Evolutionary conservation across 2,888 invertebrate species (phyloP).

Genomic region (Dysmachus trigonus): DNA sequence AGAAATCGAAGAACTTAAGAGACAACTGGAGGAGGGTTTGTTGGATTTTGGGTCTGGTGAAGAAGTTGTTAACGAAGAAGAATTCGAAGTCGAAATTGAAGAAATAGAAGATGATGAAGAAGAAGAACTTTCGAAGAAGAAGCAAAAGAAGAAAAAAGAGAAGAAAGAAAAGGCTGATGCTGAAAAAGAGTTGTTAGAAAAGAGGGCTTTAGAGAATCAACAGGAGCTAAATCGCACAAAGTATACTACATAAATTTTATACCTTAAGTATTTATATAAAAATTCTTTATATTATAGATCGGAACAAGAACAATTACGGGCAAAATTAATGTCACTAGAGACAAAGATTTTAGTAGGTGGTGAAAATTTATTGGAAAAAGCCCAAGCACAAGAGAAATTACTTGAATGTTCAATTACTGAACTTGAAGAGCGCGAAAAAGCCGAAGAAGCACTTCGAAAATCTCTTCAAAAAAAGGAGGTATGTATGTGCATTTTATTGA

Average conservation of each 20-base stretch:
- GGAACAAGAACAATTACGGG: slow-evolving; percentile 84
- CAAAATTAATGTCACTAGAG: slow-evolving; percentile 89
- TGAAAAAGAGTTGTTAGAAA: slow-evolving; percentile 74
- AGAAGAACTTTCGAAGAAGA: slow-evolving; percentile 67
- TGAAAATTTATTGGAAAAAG: slow-evolving; percentile 96
- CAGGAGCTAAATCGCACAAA: slow-evolving; percentile 79
- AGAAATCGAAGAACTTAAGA: slow-evolving; percentile 91
- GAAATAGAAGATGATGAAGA: slow-evolving; percentile 68
- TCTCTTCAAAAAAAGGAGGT: slow-evolving; percentile 88
- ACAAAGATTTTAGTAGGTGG: slow-evolving; percentile 97
- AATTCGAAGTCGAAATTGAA: slow-evolving; percentile 55
- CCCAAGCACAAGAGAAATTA: slow-evolving; percentile 89
- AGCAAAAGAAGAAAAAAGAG: slow-evolving; percentile 64
- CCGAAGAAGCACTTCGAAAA: slow-evolving; percentile 82
- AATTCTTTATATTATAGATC: slow-evolving; percentile 50
- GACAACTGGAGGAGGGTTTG: slow-evolving; percentile 78
- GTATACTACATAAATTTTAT: slow-evolving; percentile 61
- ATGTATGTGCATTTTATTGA: neutral
- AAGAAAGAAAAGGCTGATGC: slow-evolving; percentile 65
- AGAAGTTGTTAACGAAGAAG: slow-evolving; percentile 62
- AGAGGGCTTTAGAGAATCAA: slow-evolving; percentile 74
- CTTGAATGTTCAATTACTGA: slow-evolving; percentile 88
- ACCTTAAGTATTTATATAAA: neutral
- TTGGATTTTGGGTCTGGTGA: slow-evolving; percentile 61
- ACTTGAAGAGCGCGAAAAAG: slow-evolving; percentile 78